Conservation (phyloP, 2,113 vertebrate genomes). For the Colinus virginianus region DNA sequence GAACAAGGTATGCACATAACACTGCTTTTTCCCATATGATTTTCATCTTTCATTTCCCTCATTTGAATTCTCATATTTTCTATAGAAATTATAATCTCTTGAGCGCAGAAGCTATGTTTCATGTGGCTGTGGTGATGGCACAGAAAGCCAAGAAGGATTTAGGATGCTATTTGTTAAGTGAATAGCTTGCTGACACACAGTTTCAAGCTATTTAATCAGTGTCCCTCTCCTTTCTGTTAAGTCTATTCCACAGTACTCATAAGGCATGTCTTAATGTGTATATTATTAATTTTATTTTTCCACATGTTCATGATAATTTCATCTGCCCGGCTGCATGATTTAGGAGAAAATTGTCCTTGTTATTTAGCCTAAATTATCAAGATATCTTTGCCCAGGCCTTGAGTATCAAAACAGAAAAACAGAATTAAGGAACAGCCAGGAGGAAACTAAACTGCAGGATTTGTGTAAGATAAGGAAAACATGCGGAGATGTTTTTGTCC, state of each 20-base stretch:
- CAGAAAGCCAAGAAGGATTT: conserved; percentile 8
- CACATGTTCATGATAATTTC: not conserved
- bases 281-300: conserved; percentile 53
- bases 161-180: not conserved
- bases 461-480: not conserved
- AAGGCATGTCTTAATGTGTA: conserved; percentile 63
- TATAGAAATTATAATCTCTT: not conserved
- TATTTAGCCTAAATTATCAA: not conserved
- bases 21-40: rapidly evolving
- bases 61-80: not conserved
- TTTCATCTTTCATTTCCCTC: not conserved
- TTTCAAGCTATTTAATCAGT: conserved; percentile 36
- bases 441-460: not conserved
- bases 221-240: conserved; percentile 16
- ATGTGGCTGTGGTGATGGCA: not conserved
- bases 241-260: conserved; percentile 5
- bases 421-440: not conserved
- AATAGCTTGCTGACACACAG: not conserved
- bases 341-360: not conserved
- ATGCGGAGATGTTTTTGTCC: not conserved
- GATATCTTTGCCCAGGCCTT: not conserved
- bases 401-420: not conserved
- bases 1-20: not conserved
- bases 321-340: not conserved
- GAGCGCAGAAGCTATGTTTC: not conserved